phyloP scores from a whole-genome alignment of 2,113 vertebrate genomes.

The Myotis yumanensis region DNA sequence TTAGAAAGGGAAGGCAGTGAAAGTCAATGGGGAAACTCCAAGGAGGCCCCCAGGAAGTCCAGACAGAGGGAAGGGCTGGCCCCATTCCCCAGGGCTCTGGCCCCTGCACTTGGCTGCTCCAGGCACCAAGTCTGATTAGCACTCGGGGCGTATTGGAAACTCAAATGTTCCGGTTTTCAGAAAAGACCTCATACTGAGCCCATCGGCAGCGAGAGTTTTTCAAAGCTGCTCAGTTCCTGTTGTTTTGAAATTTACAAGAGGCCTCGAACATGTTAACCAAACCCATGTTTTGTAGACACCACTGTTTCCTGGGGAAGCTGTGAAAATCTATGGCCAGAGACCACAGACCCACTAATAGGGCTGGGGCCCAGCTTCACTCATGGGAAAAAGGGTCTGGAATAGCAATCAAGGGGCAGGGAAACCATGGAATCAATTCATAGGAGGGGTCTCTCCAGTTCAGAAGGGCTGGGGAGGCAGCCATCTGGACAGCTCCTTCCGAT shows the following conservation, averaged over 20 bases:
- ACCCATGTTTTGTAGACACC: slow-evolving; percentile 1
- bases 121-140: slow-evolving; percentile 63
- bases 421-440: not conserved
- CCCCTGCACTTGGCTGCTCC: slow-evolving; percentile 28
- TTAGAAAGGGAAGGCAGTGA: not conserved
- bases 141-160: slow-evolving; percentile 57
- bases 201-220: slow-evolving; percentile 65
- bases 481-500: not conserved
- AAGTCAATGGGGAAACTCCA: not conserved
- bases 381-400: slow-evolving; percentile 37
- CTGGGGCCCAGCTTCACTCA: not conserved
- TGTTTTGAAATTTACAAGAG: slow-evolving; percentile 66
- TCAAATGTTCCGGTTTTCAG: slow-evolving; percentile 65
- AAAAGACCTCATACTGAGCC: not conserved
- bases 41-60: not conserved
- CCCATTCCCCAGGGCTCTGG: not conserved
- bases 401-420: slow-evolving; percentile 25
- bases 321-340: slow-evolving; percentile 51
- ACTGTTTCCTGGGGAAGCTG: slow-evolving; percentile 19
- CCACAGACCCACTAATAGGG: slow-evolving; percentile 54
- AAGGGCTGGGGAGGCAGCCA: not conserved
- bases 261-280: slow-evolving; percentile 54
- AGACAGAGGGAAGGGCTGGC: not conserved
- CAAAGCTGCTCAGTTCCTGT: slow-evolving; percentile 75
- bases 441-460: not conserved